Base-by-base conservation (phyloP, 1,140 invertebrate species). In the Hyles vespertilio region DNA sequence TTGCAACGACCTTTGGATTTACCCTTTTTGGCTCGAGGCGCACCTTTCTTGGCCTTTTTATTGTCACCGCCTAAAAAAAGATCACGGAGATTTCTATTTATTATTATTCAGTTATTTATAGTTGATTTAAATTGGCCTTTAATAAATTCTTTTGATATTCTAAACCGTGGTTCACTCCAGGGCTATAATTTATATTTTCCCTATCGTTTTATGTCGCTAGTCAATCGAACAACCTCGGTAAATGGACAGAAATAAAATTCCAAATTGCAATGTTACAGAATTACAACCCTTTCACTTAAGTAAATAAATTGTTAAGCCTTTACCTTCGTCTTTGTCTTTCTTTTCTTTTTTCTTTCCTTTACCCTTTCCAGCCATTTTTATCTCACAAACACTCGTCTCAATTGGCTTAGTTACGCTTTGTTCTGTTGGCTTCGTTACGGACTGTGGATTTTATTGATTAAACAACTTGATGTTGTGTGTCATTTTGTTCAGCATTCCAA, bases 1-100 rank as follows among this genome's bases (percentile, higher is more conserved):
- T 93, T 92, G 63, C 91, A 92, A 63, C 92, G 91, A 3, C 90
- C 90, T 72, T 91, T 90, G 1, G 87, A 84, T 64, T 93, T 93
- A 11, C 92, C 91, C 63, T 92, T 92, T 65, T 92, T 91, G 62
- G 92, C 81, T 56, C 79, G 75, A 59, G 88, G 85, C 11, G 81
- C 85, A 6, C 84, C 82, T 56, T 84, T 85, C 51, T 84, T 83
- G 11, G 75, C 69, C 58, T 85, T 87, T 47, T 86, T 86, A 48
- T 82, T 81, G 2, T 84, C 82, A 5, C 72, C 78, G 10, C 74
- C 79, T 53, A 43, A 22, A 45, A 54, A 22, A 54, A n/a, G 6
- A 48, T 2, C n/a, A 48, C 9, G 47, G 9, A n/a, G 0, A 48
- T n/a, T 48, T 48, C 11, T 48, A 5, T 40, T 40, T 2, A 40